Base-by-base conservation (phyloP, 2,888 invertebrate species). In the Leucania comma region DNA sequence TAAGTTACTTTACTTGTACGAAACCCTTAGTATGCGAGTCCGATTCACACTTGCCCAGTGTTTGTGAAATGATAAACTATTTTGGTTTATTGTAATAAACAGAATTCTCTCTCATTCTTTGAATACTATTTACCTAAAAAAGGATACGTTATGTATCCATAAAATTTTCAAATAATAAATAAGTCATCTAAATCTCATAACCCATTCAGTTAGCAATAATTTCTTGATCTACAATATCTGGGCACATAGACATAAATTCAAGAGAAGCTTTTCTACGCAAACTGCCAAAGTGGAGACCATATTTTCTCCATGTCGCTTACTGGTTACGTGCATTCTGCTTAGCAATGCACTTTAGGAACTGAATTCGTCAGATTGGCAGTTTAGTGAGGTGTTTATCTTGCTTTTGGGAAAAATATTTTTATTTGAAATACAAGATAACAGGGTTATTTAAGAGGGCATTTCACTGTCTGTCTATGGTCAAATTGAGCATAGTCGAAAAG, bases 321-420 rank as follows among this genome's bases (percentile, higher is more conserved):
- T 68, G 50, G 81, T 65, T 65, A 74, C 66, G 56, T 78, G 58
- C 65, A 78, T 77, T 78, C 77, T 66, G 70, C 71, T 77, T 63
- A 63, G 48, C 51, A 59, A 66, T 77, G 81, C 78, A 70, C 62
- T 81, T 78, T 77, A n/a, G 9, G 10, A 66, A 78, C 81, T 77
- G 48, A 42, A 53, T 63, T 60, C 81, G 77, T 78, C 81, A 76
- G 57, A 50, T 22, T 17, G 10, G 53, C 68, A 62, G 75, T 80
- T 77, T 62, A 63, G 38, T 54, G 24, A 80, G 54, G 46, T 68
- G 81, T 75, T 80, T 80, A 75, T 75, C 26, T 17, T 26, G 67
- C 75, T 48, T 38, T 24, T 0, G 0, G 1, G n/a, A 12, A 24
- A 14, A 2, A n/a, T 14, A 0, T 0, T 29, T 22, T 46, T 38